These are phyloP conservation scores for Epinephelus cyanopodus DNA, from an alignment of 2,113 vertebrate species.

Conservation along the genomic window DNA sequence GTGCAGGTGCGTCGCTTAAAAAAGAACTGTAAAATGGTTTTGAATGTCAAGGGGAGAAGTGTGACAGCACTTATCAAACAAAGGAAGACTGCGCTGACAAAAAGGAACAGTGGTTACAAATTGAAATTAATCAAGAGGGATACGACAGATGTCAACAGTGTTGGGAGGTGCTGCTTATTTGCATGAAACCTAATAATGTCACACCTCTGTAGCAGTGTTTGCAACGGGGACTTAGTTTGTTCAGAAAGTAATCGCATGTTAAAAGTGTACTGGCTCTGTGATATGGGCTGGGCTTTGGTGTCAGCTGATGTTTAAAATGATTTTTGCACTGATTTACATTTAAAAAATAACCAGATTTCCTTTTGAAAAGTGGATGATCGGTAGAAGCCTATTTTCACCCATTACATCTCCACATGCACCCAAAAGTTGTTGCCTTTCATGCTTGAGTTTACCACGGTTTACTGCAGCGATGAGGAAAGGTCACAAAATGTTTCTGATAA, in stretches of 20 bases:
- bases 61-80: constrained; percentile 21
- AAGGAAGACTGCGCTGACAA: neutral
- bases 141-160: neutral
- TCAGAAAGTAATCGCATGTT: no score
- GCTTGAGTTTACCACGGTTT: neutral
- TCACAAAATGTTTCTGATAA: neutral
- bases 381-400: no score
- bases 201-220: constrained; percentile 37
- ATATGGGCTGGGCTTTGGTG: no score
- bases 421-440: neutral
- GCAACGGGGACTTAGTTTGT: constrained; percentile 14
- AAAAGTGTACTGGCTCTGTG: no score
- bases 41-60: constrained; percentile 8
- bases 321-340: no score
- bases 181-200: constrained; percentile 56
- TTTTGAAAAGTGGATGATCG: no score
- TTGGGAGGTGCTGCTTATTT: constrained; percentile 19
- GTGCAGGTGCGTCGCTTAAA: neutral
- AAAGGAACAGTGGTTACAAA: constrained; percentile 13
- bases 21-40: neutral
- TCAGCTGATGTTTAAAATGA: no score
- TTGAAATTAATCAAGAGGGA: constrained; percentile 38
- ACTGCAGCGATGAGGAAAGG: neutral
- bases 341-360: no score
- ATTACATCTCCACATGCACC: neutral